Conservation (phyloP, 2,113 vertebrate species). For the Pedionomus torquatus region DNA sequence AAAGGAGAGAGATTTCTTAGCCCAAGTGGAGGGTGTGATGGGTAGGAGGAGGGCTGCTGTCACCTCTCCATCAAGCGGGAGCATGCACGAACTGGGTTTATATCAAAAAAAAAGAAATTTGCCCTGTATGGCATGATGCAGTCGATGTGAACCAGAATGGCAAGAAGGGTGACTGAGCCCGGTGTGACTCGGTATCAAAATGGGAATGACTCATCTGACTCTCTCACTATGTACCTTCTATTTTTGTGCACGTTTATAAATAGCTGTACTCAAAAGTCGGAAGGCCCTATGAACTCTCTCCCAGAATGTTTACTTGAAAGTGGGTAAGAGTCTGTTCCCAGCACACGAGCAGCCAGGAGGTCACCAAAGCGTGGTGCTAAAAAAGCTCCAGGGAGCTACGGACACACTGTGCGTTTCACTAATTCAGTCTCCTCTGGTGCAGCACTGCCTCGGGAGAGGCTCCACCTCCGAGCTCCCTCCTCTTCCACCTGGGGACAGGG, state of each 20-base stretch:
- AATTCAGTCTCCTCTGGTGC: neutral
- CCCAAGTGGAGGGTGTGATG: neutral
- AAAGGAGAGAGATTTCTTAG: neutral
- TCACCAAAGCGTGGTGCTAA: neutral
- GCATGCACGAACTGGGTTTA: neutral
- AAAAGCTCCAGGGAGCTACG: neutral
- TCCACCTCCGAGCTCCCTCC: rapidly evolving
- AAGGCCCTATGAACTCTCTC: constrained; percentile 26
- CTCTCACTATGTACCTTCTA: constrained; percentile 44
- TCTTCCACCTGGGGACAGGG: neutral
- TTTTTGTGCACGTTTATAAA: constrained; percentile 53
- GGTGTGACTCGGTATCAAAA: neutral
- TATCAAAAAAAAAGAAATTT: neutral
- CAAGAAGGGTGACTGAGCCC: neutral
- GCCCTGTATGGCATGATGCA: neutral
- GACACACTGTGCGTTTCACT: neutral
- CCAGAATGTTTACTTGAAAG: constrained; percentile 39
- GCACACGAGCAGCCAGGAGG: neutral
- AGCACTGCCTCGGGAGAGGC: neutral
- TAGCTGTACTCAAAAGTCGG: constrained; percentile 19
- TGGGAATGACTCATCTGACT: constrained; percentile 47
- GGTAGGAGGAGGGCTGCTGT: neutral
- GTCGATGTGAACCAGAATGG: neutral
- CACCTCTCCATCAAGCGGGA: neutral
- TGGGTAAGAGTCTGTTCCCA: neutral